Evolutionary conservation across 2,888 invertebrate genomes (phyloP).

Genomic region (Metopia argyrocephala): DNA sequence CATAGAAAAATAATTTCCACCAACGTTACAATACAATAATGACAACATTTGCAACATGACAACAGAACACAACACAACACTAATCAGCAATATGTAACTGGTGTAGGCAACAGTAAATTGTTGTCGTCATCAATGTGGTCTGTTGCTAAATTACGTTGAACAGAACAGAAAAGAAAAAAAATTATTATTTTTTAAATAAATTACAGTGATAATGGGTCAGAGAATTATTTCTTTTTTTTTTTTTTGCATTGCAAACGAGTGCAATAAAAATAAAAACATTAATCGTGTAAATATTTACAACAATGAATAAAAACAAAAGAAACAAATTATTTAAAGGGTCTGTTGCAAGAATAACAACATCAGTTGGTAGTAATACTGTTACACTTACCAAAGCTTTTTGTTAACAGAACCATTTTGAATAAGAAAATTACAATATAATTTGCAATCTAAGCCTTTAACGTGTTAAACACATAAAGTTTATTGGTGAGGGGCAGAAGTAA

Average conservation of each 20-base stretch:
- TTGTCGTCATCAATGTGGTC: conserved; percentile 1
- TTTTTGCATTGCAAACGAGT: conserved; percentile 38
- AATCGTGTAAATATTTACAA: background rate
- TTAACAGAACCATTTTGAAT: background rate
- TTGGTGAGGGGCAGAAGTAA: background rate
- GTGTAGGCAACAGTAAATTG: conserved; percentile 25
- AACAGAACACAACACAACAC: conserved; percentile 43
- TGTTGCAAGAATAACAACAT: background rate
- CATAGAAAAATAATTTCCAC: background rate
- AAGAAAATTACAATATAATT: background rate
- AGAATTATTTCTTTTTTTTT: conserved; percentile 36
- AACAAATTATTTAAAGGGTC: conserved; percentile 49
- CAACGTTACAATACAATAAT: background rate
- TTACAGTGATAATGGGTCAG: conserved; percentile 64
- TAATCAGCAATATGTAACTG: conserved; percentile 49
- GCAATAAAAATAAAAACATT: background rate
- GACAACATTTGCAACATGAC: background rate
- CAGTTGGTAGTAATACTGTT: background rate
- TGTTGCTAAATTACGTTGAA: background rate
- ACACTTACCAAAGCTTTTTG: background rate
- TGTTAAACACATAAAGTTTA: background rate
- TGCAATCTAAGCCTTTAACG: background rate
- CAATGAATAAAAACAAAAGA: background rate
- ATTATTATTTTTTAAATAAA: conserved; percentile 62
- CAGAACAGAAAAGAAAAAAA: background rate